Percentiles rank a stretch among this genome's conserved stretches.
These are phyloP conservation scores for Patella vulgata DNA, from an alignment of 1,140 invertebrate genomes.

Conservation along the genomic window DNA sequence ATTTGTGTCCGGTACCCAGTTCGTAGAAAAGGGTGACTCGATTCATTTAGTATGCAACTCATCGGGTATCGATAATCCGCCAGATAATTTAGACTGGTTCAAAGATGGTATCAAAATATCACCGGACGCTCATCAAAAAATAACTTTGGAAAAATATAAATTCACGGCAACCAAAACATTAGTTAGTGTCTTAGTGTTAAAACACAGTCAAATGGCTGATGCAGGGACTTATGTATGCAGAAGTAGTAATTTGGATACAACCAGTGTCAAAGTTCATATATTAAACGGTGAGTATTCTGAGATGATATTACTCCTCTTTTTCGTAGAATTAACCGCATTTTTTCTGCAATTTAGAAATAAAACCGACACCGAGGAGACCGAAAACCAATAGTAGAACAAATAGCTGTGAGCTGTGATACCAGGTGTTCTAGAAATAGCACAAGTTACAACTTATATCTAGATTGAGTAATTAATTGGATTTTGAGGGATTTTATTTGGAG, in stretches of 20 bases:
- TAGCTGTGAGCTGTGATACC: too few relatives aligned
- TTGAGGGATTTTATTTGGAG: too few relatives aligned
- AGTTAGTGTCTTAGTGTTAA: conserved; percentile 34
- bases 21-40: conserved; percentile 50
- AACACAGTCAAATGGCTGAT: conserved; percentile 34
- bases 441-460: too few relatives aligned
- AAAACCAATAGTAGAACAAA: too few relatives aligned
- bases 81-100: conserved; percentile 50
- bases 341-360: too few relatives aligned
- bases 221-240: conserved; percentile 23
- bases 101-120: conserved; percentile 47
- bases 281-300: conserved; percentile 28
- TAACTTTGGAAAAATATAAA: conserved; percentile 35
- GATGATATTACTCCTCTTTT: too few relatives aligned
- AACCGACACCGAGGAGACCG: too few relatives aligned
- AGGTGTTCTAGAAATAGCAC: too few relatives aligned
- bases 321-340: too few relatives aligned
- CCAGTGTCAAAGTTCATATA: conserved; percentile 31
- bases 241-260: conserved; percentile 24
- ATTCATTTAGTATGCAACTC: conserved; percentile 50
- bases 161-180: conserved; percentile 19
- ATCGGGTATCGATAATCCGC: conserved; percentile 25
- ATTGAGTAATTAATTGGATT: too few relatives aligned
- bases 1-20: conserved; percentile 40
- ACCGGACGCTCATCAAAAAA: conserved; percentile 24